A percentile compares a stretch with the other conserved stretches of the same genome.
These are phyloP conservation scores for Theristicus caerulescens DNA, from an alignment of 2,113 vertebrate genomes.

Conservation along the genomic window DNA sequence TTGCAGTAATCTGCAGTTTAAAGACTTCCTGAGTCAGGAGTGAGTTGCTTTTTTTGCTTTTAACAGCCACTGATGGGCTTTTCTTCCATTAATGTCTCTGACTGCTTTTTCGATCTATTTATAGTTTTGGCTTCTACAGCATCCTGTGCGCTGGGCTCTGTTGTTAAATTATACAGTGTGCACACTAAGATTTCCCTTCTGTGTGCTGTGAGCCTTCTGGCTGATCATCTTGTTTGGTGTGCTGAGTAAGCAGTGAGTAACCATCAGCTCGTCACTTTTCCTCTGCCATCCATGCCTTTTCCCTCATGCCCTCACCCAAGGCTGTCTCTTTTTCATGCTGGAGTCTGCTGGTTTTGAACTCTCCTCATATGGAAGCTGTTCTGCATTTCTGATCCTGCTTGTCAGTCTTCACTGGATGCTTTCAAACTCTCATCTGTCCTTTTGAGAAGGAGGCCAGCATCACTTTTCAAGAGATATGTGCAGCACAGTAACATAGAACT, in stretches of 20 bases:
- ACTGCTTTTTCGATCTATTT: slow-evolving; percentile 39
- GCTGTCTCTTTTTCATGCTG: neutral
- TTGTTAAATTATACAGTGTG: neutral
- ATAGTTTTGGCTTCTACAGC: slow-evolving; percentile 43
- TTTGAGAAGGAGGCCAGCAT: neutral
- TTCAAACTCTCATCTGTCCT: neutral
- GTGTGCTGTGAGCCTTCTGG: neutral
- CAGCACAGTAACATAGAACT: neutral
- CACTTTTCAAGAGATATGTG: neutral
- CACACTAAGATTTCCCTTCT: neutral
- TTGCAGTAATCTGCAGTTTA: slow-evolving; percentile 53
- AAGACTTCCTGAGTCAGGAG: slow-evolving; percentile 49
- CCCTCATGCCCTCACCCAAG: neutral
- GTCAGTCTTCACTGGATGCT: neutral
- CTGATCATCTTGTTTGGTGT: neutral
- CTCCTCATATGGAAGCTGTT: neutral
- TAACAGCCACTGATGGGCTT: slow-evolving; percentile 32
- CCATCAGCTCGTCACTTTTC: neutral
- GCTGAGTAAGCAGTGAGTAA: neutral
- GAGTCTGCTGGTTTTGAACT: neutral
- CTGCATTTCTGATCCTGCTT: neutral
- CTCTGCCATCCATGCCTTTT: neutral
- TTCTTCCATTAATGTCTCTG: slow-evolving; percentile 17
- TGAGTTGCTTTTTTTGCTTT: slow-evolving; percentile 18
- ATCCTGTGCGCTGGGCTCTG: neutral